Conservation (phyloP, 2,113 vertebrate species). For the Butastur rufipennis region DNA sequence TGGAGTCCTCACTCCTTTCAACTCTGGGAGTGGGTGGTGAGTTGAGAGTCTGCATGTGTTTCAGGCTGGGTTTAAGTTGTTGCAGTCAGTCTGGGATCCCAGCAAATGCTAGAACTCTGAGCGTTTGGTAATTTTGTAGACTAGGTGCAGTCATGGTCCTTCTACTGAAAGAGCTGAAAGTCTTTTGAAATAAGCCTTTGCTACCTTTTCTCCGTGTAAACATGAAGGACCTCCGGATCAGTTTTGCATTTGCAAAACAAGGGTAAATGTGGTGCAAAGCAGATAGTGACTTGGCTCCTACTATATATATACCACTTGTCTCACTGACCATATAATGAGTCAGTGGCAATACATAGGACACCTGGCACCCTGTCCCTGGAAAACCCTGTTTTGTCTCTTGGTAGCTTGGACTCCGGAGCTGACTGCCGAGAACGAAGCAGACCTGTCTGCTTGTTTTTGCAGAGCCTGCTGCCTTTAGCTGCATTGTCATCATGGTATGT, state of each 20-base stretch:
- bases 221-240: background rate
- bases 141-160: background rate
- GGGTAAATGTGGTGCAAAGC: background rate
- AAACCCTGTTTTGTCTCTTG: background rate
- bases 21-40: background rate
- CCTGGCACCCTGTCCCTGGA: background rate
- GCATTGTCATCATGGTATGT: background rate
- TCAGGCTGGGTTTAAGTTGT: background rate
- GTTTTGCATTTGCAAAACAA: background rate
- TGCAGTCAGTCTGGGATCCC: background rate
- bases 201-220: background rate
- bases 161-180: accelerated
- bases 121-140: background rate
- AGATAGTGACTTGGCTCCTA: background rate
- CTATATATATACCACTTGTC: too few relatives aligned
- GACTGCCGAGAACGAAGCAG: background rate
- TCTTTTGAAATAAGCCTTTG: background rate
- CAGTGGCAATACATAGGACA: background rate
- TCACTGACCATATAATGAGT: background rate
- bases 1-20: constrained; percentile 16
- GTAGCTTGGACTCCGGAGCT: background rate
- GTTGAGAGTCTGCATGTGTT: constrained; percentile 2
- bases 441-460: background rate
- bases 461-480: background rate
- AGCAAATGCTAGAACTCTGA: background rate